Percentiles rank a stretch among this genome's conserved stretches.
Evolutionary conservation across 2,113 vertebrate genomes (phyloP).

Genomic region (Todiramphus saurophagus): DNA sequence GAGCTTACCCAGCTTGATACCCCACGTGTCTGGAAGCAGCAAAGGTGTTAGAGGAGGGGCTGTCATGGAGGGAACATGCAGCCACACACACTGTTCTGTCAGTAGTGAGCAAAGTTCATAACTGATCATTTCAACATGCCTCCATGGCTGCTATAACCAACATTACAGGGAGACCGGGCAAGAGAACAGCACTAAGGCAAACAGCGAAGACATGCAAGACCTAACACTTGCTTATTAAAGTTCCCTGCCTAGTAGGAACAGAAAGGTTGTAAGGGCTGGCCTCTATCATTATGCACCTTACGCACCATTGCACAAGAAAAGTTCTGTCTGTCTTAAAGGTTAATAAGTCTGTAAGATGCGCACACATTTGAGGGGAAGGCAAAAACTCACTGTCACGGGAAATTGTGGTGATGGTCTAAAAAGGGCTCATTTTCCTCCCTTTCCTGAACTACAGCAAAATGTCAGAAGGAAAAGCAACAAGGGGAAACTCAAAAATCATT

Average conservation of each 20-base stretch:
- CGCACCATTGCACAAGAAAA: not conserved
- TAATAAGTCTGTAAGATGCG: not conserved
- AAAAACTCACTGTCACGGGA: not conserved
- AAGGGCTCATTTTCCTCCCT: not conserved
- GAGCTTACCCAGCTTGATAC: not conserved
- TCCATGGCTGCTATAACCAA: not conserved
- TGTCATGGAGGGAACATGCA: not conserved
- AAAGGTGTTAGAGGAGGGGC: not conserved
- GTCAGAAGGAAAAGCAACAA: not conserved
- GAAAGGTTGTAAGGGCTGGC: not conserved
- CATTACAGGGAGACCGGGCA: not conserved
- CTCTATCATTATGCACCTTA: rapidly evolving
- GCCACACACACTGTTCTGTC: not conserved
- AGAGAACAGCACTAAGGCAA: not conserved
- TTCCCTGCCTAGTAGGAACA: not conserved
- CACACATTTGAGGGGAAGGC: not conserved
- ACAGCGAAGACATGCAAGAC: not conserved
- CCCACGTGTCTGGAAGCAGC: not conserved
- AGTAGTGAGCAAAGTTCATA: not conserved
- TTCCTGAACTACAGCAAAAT: not conserved
- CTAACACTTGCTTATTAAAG: not conserved
- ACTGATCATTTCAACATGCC: not conserved
- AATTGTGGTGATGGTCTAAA: not conserved
- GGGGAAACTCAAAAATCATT: not conserved
- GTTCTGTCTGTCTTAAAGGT: not conserved